phyloP scores from a whole-genome alignment of 1,140 invertebrate genomes.

The Diorhabda carinulata region DNA sequence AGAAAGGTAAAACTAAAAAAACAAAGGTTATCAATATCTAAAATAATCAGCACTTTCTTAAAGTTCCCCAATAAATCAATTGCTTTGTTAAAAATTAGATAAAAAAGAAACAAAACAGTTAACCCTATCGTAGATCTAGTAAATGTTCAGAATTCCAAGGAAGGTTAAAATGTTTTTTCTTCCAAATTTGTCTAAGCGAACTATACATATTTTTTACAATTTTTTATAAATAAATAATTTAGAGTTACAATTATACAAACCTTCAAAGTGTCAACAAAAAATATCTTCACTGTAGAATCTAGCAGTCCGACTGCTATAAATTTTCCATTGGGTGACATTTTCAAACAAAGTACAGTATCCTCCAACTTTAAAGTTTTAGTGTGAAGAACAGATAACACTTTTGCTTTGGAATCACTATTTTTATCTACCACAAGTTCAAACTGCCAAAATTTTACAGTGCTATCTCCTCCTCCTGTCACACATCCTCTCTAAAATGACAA shows the following conservation, averaged over 20 bases:
- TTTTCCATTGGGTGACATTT: constrained; percentile 79
- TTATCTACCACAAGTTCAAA: constrained; percentile 78
- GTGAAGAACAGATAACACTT: constrained; percentile 76
- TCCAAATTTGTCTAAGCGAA: no score
- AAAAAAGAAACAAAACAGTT: not conserved
- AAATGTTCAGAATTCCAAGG: no score
- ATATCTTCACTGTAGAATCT: constrained; percentile 93
- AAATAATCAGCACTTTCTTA: no score
- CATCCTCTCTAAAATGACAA: constrained; percentile 66
- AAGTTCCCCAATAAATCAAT: not conserved
- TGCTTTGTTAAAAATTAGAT: not conserved
- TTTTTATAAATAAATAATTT: not conserved
- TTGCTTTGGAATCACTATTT: constrained; percentile 56
- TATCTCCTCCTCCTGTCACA: constrained; percentile 82
- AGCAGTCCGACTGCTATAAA: constrained; percentile 86
- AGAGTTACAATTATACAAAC: constrained; percentile 48
- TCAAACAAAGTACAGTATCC: constrained; percentile 79
- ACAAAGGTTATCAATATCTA: not conserved
- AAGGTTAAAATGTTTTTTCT: no score
- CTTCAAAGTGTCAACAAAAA: constrained; percentile 91
- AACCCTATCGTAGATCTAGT: no score
- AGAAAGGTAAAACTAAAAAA: constrained; percentile 82
- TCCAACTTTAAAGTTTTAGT: constrained; percentile 79
- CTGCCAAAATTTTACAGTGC: constrained; percentile 90
- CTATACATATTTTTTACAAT: no score